Evolutionary conservation across 1,140 invertebrate genomes (phyloP), one percentile per base, ranked within the genome.

Genomic region (Ceratitis capitata): DNA sequence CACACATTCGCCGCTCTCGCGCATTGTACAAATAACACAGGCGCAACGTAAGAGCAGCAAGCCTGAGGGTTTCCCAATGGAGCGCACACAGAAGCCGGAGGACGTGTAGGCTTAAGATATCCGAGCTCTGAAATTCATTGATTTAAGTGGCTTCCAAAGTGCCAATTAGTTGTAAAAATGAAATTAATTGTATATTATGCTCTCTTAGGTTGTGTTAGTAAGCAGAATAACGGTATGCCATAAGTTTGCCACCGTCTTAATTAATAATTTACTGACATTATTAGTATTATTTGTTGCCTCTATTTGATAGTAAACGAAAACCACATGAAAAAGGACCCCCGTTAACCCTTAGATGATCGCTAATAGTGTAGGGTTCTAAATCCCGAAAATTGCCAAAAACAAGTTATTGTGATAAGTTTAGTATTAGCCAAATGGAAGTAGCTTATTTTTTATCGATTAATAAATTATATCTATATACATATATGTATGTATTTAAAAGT

Each of bases 11-110:
- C 90, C 90, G 49, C 86, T 91, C 16, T 91, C 90, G 35, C 87
- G 90, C 19, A 91, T 91, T 83, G 90, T 91, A 84, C 90, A 91
- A 84, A 91, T 91, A 51, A 88, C 90, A 49, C 89, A 91, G 87
- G 90, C 90, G 26, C 89, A 91, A 83, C 87, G 90, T 49, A 91
- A 91, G 88, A 91, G 88, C 83, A 91, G 90, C 86, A 91, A 89
- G 89, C 90, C 88, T n/a, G 88, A 89, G 42, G 87, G 87, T n/a
- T 87, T 88, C 5, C 32, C 26, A 12, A 26, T 84, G 51, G 83
- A 84, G 23, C 49, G 56, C 4, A 35, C 82, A 39, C 45, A 39
- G 7, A 86, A 86, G 32, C 29, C 82, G 16, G 85, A 86, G n/a
- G 58, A 85, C 35, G 49, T 16, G 39, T 78, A 78, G 69, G 5